Conservation (phyloP, 2,797 vertebrate species). For the Eulemur mongoz region DNA sequence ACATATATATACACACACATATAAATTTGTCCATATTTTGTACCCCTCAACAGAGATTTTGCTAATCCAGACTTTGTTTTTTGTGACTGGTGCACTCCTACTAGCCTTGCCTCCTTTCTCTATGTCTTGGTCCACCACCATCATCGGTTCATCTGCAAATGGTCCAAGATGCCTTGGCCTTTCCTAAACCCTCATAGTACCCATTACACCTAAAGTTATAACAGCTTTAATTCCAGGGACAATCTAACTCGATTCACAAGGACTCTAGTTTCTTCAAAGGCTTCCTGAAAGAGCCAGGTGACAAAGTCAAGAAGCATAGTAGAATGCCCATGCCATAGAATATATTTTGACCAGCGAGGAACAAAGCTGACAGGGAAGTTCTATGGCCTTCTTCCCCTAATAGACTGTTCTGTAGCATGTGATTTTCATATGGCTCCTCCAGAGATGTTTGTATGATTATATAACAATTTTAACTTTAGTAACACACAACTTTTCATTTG, state of each 20-base stretch:
- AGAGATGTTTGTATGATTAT: background rate
- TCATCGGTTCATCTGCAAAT: background rate
- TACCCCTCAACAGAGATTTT: background rate
- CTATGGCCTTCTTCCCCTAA: background rate
- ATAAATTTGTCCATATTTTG: background rate
- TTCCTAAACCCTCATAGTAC: background rate
- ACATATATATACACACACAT: background rate
- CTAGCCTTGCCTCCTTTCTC: background rate
- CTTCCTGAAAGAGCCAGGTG: no score
- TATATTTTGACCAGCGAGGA: background rate
- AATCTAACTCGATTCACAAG: background rate
- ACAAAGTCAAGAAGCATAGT: background rate
- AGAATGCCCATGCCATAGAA: background rate
- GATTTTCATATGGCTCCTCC: background rate
- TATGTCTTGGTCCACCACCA: background rate
- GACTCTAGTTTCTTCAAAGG: background rate
- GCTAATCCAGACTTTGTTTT: background rate
- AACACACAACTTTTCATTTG: background rate
- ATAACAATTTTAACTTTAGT: background rate
- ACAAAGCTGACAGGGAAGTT: background rate
- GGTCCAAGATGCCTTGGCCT: background rate
- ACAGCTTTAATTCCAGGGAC: no score
- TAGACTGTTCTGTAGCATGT: background rate
- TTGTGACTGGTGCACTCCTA: no score
- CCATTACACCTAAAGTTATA: background rate